These are phyloP conservation scores for Arenaria interpres DNA, from an alignment of 2,113 vertebrate genomes.

Conservation along the genomic window DNA sequence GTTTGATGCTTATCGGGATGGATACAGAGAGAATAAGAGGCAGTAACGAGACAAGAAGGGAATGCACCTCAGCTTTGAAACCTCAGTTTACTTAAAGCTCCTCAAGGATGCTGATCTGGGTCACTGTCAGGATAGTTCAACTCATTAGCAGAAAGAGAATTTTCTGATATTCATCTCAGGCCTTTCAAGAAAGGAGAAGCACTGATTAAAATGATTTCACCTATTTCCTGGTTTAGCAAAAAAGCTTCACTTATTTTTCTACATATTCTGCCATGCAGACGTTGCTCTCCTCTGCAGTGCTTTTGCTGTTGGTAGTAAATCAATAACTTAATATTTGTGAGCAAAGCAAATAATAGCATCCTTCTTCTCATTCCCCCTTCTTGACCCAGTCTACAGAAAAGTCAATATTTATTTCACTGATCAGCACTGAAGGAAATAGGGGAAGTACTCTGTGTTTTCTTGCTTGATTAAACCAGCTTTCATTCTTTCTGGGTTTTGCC, in stretches of 20 bases:
- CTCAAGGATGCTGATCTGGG: background rate
- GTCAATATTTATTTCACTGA: background rate
- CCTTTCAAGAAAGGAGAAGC: background rate
- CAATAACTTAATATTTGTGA: conserved; percentile 41
- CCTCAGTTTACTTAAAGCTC: background rate
- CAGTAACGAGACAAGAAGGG: background rate
- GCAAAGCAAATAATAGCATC: background rate
- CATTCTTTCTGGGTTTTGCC: conserved; percentile 39
- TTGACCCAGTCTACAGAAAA: conserved; percentile 4
- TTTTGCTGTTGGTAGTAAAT: background rate
- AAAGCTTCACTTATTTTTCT: conserved; percentile 2
- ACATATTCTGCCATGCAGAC: background rate
- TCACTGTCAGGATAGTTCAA: background rate
- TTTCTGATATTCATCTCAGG: conserved; percentile 3
- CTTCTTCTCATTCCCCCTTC: background rate
- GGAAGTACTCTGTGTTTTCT: background rate
- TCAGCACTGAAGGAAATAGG: background rate
- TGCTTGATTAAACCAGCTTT: conserved; percentile 5
- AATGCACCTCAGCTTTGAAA: conserved; percentile 4
- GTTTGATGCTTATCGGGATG: background rate
- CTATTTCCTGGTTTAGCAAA: background rate
- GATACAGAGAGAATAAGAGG: background rate
- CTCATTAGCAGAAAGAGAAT: conserved; percentile 21
- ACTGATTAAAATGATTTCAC: background rate
- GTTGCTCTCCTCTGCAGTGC: background rate